Base-by-base conservation (phyloP, 2,888 invertebrate species). In the Pherbina coryleti region DNA sequence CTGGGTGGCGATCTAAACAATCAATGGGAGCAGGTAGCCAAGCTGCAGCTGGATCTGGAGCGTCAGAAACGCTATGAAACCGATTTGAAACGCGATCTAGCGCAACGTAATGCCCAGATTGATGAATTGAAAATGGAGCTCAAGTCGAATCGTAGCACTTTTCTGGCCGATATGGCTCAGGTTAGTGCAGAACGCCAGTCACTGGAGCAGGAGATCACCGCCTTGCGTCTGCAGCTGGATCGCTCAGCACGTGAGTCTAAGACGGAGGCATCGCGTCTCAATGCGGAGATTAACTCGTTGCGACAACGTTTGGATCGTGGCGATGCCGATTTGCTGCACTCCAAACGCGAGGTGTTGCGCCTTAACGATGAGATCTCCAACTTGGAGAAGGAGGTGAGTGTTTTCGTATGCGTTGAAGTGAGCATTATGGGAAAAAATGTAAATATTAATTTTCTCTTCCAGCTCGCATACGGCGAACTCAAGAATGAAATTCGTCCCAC, bases 121-220 rank as follows among this genome's bases (percentile, higher is more conserved):
- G 96, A 96, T 51, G 95, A 96, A 82, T 88, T 96, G 3, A 94
- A 94, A 85, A 94, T 94, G 91, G 96, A 96, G 84, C 90, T 95
- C 79, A 94, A 95, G 83, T 93, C 92, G 81, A 96, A 95, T 90
- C 93, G 89, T 0, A 84, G 87, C 8, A 93, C 92, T 49, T 91
- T 96, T 64, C 94, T 96, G 87, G 94, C 94, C 0, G 96, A 96
- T 84, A 90, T 96, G 81, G 93, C 94, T 7, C 93, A 94, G 84
- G 93, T 93, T 5, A 92, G 94, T 72, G 94, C 95, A 0, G 95
- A 96, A 86, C 95, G 95, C 84, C 94, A 95, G 44, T 93, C 94
- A 0, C 87, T 95, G 9, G 95, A 96, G 82, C 95, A 96, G 84
- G 96, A 96, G 84, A 91, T 96, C n/a, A 92, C 94, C 0, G 92